These are phyloP conservation scores for Petrocephalus microphthalmus DNA, from an alignment of 2,113 vertebrate genomes.

Conservation along the genomic window DNA sequence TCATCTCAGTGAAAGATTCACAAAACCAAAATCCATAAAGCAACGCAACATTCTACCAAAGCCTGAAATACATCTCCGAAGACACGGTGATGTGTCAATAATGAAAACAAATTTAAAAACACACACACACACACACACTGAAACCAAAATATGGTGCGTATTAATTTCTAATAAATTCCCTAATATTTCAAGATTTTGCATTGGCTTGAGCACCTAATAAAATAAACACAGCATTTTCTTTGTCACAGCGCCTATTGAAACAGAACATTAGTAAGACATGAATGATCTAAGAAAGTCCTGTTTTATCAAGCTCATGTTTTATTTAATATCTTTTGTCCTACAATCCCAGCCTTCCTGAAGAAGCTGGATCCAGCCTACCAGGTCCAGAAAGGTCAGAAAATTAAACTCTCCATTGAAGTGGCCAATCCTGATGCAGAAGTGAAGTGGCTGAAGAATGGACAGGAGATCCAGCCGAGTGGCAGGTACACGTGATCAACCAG, in stretches of 20 bases:
- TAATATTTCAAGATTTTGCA: not conserved
- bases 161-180: not conserved
- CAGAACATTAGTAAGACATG: not conserved
- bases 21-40: not conserved
- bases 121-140: not conserved
- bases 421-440: conserved; percentile 81
- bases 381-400: conserved; percentile 87
- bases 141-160: not conserved
- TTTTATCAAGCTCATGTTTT: not conserved
- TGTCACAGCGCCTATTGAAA: not conserved
- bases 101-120: not conserved
- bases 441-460: conserved; percentile 96
- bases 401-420: conserved; percentile 80
- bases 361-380: conserved; percentile 93
- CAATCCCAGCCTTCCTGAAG: conserved; percentile 75
- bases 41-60: not conserved
- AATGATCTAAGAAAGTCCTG: not conserved
- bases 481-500: conserved; percentile 58
- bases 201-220: not conserved
- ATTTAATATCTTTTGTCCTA: not conserved
- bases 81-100: not conserved
- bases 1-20: not conserved
- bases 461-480: conserved; percentile 83
- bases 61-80: not conserved
- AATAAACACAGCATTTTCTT: not conserved